Evolutionary conservation across 2,888 invertebrate genomes (phyloP), one percentile per base, ranked within the genome.

Genomic region (Amiota minor): DNA sequence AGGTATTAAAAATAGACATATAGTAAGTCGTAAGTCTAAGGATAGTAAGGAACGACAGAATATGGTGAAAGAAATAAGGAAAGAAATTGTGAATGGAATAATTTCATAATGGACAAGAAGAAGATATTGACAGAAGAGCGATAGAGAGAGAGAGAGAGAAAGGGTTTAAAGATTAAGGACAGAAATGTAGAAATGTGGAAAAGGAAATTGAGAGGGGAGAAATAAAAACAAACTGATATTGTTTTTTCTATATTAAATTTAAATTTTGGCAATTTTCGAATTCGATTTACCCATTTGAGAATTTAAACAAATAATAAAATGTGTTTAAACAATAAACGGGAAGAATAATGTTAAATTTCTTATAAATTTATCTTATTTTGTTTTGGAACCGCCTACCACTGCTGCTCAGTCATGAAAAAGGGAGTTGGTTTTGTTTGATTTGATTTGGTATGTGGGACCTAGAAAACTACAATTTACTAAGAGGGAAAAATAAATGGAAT

Each of bases 371-470:
- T 35, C 35, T 35, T 35, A 35, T 35, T 35, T 35, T 35, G 35
- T 86, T 83, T 86, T 85, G 83, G 83, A 83, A 83, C 83, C 83
- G 83, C 86, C 86, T 83, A 83, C 83, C 83, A 83, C 80, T 83
- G 83, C 83, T 83, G 83, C 86, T 83, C 83, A 83, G 83, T 83
- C 83, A 83, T 83, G 83, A 86, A 81, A 80, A 76, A 80, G 74
- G 70, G 76, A 74, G 67, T 46, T 35, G 75, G 68, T 53, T 53
- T 53, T 35, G 53, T 12, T 53, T 53, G 12, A 53, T n/a, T n/a
- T 12, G 23, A n/a, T n/a, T n/a, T 9, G 61, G 61, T 35, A 10
- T 56, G 23, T n/a, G 45, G 62, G 62, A 62, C 62, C 35, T 62
- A 23, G 14, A 62, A 18, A 6, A 12, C 62, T 62, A 62, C 45